Conservation (phyloP, 2,888 invertebrate genomes). For the Cepaea hortensis region DNA sequence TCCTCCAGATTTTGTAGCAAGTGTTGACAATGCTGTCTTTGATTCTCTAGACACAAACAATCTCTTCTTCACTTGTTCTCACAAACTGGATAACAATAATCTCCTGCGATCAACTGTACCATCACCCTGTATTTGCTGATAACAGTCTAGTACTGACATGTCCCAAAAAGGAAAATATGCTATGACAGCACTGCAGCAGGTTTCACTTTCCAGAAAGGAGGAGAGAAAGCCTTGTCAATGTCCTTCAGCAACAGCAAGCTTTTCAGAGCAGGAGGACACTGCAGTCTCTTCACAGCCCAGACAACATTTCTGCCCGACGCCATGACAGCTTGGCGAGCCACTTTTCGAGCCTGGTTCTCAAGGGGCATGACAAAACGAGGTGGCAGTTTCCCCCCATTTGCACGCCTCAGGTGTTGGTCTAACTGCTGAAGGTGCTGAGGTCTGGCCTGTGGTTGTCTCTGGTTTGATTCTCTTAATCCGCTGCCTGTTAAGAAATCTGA, state of each 20-base stretch:
- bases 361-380: constrained; percentile 23
- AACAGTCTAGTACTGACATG: too few species aligned
- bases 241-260: constrained; percentile 47
- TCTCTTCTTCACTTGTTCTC: too few species aligned
- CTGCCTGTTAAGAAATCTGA: not conserved
- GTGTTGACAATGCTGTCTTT: too few species aligned
- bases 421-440: constrained; percentile 13
- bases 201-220: not conserved
- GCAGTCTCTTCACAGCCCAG: constrained; percentile 47
- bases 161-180: too few species aligned
- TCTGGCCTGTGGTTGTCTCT: not conserved
- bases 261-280: constrained; percentile 48
- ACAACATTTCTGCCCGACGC: constrained; percentile 48
- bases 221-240: constrained; percentile 42
- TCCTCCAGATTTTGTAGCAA: too few species aligned
- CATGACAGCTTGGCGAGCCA: constrained; percentile 43
- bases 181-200: not conserved
- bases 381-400: not conserved
- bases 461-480: not conserved
- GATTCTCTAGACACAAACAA: too few species aligned
- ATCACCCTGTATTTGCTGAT: too few species aligned
- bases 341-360: constrained; percentile 45
- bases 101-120: too few species aligned
- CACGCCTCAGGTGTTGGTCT: constrained; percentile 8
- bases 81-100: too few species aligned